A percentile compares a stretch with the other conserved stretches of the same genome.
phyloP scores from a whole-genome alignment of 35 echinoderm and acorn worm genomes.

The Amphiura filiformis region DNA sequence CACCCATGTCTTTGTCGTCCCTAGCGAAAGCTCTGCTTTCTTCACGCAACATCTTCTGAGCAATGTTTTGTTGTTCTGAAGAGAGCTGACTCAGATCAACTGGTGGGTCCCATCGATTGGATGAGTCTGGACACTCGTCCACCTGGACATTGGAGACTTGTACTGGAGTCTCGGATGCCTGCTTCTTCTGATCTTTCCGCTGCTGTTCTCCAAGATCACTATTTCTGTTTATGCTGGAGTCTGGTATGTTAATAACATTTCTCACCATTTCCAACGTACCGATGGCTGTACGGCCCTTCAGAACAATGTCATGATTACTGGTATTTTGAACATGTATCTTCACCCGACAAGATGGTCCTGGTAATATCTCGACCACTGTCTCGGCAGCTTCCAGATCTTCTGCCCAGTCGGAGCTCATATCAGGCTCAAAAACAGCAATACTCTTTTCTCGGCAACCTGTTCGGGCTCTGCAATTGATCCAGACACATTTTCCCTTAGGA shows the following conservation, averaged over 20 bases:
- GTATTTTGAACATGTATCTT: constrained; percentile 38
- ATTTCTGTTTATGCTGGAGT: too few relatives aligned
- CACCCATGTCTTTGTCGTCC: constrained; percentile 50
- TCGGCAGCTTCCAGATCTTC: constrained; percentile 18
- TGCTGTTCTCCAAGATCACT: too few relatives aligned
- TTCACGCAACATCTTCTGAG: constrained; percentile 30
- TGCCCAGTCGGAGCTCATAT: not conserved
- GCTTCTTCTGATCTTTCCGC: too few relatives aligned
- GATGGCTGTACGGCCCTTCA: constrained; percentile 28
- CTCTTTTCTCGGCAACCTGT: not conserved
- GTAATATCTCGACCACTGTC: constrained; percentile 15
- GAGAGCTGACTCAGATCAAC: too few relatives aligned
- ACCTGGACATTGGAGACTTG: too few relatives aligned
- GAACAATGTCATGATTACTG: constrained; percentile 7
- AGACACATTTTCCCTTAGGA: not conserved
- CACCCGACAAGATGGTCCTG: constrained; percentile 21
- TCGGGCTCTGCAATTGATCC: constrained; percentile 33
- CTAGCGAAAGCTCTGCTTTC: constrained; percentile 41
- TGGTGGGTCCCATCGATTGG: too few relatives aligned
- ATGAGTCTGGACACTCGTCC: too few relatives aligned
- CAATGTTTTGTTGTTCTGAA: constrained; percentile 1
- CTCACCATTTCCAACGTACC: constrained; percentile 25
- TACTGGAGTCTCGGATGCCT: too few relatives aligned
- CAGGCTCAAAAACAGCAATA: constrained; percentile 37
- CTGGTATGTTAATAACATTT: not conserved